phyloP scores from a whole-genome alignment of 2,113 vertebrate genomes.

The Dipodomys stephensi region DNA sequence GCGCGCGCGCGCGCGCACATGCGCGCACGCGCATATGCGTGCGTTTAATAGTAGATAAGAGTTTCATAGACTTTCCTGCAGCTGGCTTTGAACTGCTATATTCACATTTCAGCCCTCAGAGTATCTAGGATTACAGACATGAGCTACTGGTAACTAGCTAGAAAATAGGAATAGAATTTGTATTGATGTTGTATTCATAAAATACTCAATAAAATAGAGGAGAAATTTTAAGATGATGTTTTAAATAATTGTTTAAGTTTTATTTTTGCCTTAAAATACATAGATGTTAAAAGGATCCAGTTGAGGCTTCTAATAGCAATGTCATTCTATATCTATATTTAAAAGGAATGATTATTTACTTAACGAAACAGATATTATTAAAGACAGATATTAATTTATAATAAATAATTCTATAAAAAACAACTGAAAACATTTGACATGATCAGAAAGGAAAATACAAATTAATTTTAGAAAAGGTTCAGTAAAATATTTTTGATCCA shows the following conservation, averaged over 20 bases:
- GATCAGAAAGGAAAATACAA: not conserved
- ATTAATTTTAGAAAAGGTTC: not conserved
- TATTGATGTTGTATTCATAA: no score
- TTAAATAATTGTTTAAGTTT: conserved; percentile 1
- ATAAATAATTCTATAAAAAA: conserved; percentile 26
- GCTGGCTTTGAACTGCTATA: no score
- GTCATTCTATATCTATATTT: not conserved
- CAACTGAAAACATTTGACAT: not conserved
- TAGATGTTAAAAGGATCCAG: not conserved
- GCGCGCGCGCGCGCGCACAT: no score
- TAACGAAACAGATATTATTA: not conserved
- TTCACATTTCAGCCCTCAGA: no score
- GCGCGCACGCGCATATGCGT: no score
- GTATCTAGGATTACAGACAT: no score
- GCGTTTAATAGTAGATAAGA: no score
- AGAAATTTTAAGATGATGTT: conserved; percentile 15
- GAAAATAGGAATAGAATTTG: no score
- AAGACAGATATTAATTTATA: not conserved
- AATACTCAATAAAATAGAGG: not conserved
- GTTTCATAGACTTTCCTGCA: no score
- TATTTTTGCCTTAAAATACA: not conserved
- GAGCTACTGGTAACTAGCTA: no score
- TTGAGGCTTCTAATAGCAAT: conserved; percentile 19
- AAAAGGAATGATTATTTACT: conserved; percentile 9
- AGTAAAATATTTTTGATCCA: not conserved